Base-by-base conservation (phyloP, 2,888 invertebrate species). In the Cerastoderma edule region DNA sequence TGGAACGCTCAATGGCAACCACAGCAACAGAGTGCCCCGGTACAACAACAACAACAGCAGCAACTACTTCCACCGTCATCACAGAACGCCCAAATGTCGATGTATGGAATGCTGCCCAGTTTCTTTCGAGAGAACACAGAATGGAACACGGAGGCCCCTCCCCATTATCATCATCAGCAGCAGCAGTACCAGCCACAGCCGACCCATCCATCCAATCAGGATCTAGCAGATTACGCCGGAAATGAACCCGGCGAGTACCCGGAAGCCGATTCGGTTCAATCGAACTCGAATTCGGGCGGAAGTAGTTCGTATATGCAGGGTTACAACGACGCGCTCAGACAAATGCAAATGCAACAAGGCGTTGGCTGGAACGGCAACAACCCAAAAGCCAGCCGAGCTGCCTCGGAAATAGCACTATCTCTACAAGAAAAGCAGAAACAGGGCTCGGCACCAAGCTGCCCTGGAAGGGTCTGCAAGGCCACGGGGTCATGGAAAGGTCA, bases 211-310 rank as follows among this genome's bases (percentile, higher is more conserved):
- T n/a, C 24, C 28, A 44, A 44, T 19, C 33, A 70, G 16, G 30
- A 57, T 8, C 50, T 39, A 13, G 27, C 44, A 13, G 48, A 66
- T n/a, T 74, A 71, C 54, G 56, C 71, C 16, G 74, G 74, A 50
- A 68, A 75, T 32, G 80, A 81, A 35, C 72, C 80, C 16, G 80
- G 80, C 28, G 80, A 81, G 46, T 77, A 78, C 54, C 80, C 77
- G 35, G 80, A 81, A 75, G 57, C 53, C 8, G 77, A 77, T 0
- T 39, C 60, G 22, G 33, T 10, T 32, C 46, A 33, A 19, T 19
- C 10, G 13, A 19, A 33, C 27, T 4, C 28, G 8, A 2, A n/a
- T 32, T 44, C 68, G n/a, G 5, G 67, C 30, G 57, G 65, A 35
- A 39, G 66, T 48, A 30, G 35, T 32, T 48, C 67, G 28, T 81